Evolutionary conservation across 2,888 invertebrate species (phyloP).

Genomic region (Microctonus brassicae): DNA sequence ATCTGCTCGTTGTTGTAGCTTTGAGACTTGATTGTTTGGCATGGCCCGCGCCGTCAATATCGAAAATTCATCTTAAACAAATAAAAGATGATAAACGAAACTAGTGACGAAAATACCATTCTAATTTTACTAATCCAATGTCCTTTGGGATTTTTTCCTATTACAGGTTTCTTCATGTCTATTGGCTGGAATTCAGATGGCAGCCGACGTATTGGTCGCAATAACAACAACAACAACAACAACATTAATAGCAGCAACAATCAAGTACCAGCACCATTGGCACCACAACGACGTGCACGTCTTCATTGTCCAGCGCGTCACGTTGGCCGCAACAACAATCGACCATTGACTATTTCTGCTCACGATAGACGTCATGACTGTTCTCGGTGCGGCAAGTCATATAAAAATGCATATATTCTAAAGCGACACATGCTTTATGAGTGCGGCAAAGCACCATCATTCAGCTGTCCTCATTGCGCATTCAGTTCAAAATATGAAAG

Average conservation of each 20-base stretch:
- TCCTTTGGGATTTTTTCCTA: constrained; percentile 39
- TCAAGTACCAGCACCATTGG: constrained; percentile 62
- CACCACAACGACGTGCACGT: constrained; percentile 64
- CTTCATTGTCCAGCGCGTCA: constrained; percentile 64
- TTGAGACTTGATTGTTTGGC: constrained; percentile 66
- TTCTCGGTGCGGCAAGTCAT: constrained; percentile 74
- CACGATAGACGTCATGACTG: constrained; percentile 70
- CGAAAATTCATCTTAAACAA: constrained; percentile 11
- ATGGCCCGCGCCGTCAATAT: constrained; percentile 62
- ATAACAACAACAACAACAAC: constrained; percentile 21
- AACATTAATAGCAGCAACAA: constrained; percentile 21
- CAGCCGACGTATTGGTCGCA: constrained; percentile 47
- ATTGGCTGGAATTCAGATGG: constrained; percentile 61
- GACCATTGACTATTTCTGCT: constrained; percentile 52
- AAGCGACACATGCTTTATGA: constrained; percentile 73
- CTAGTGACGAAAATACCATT: not conserved
- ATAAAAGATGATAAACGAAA: constrained; percentile 13
- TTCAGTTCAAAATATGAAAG: constrained; percentile 70
- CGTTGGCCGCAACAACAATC: constrained; percentile 57
- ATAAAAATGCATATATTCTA: constrained; percentile 76
- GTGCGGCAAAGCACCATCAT: constrained; percentile 70
- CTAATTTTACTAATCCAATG: constrained; percentile 45
- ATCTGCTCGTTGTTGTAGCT: constrained; percentile 68
- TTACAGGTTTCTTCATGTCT: constrained; percentile 65
- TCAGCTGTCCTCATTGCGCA: constrained; percentile 68